Percentiles rank a stretch among this genome's conserved stretches.
These are phyloP conservation scores for Muscina levida DNA, from an alignment of 2,888 invertebrate species.

Conservation along the genomic window DNA sequence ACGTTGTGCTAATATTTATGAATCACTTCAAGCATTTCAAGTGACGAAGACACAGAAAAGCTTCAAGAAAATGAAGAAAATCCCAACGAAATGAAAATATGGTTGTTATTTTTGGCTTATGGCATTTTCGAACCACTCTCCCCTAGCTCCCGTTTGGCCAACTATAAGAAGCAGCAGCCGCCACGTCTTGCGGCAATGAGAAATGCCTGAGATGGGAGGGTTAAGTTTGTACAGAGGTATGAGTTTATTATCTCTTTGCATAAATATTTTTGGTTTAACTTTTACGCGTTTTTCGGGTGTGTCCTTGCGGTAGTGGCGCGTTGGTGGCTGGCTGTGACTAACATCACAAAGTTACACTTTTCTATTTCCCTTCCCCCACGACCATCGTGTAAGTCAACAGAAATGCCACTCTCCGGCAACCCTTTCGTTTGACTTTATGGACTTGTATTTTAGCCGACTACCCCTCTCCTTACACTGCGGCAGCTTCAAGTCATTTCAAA, in stretches of 20 bases:
- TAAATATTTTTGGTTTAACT: constrained; percentile 76
- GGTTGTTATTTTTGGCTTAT: constrained; percentile 46
- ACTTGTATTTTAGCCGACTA: constrained; percentile 7
- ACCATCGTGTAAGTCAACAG: constrained; percentile 58
- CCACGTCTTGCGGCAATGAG: constrained; percentile 8
- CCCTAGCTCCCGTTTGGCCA: constrained; percentile 51
- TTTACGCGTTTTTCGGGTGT: constrained; percentile 70
- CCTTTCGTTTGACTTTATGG: constrained; percentile 59
- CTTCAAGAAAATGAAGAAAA: background rate
- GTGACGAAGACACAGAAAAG: constrained; percentile 9
- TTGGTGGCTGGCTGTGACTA: constrained; percentile 26
- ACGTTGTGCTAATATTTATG: constrained; percentile 66
- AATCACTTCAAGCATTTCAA: constrained; percentile 50
- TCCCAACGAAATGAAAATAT: constrained; percentile 43
- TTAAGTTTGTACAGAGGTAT: background rate
- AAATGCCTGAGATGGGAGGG: constrained; percentile 10
- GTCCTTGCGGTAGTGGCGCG: constrained; percentile 19
- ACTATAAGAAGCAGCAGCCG: too few species aligned
- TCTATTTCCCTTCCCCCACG: constrained; percentile 49
- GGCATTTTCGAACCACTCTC: constrained; percentile 38
- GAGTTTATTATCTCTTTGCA: constrained; percentile 59
- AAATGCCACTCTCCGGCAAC: constrained; percentile 54
- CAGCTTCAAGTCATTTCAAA: constrained; percentile 24
- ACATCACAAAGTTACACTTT: constrained; percentile 71
- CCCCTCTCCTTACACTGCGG: background rate